Evolutionary conservation across 2,113 vertebrate species (phyloP), one percentile per base, ranked within the genome.

Genomic region (Neolamprologus cancellatus): DNA sequence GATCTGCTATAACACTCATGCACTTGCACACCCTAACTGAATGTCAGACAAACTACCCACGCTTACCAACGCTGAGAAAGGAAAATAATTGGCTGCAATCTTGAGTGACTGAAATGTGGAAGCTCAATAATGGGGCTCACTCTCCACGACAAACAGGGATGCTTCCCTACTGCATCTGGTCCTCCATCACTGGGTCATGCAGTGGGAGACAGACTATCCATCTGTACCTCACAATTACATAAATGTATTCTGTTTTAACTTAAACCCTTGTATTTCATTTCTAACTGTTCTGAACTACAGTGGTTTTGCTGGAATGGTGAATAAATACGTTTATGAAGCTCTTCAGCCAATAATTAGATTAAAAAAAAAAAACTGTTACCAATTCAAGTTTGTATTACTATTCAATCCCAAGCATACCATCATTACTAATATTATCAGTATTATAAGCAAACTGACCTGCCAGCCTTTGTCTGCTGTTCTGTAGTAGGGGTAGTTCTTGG

Each of bases 381-480:
- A 66, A 69, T 8, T 39, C 64, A 69, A 25, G n/a, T 69, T 20
- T 39, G 32, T 20, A 3, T 6, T 15, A 25, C 20, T 25, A 6
- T 15, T 25, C 39, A 44, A 71, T 71, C 39, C 0, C 39, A 44
- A 17, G 14, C 66, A 71, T 0, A 71, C 39, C 14, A 25, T 71
- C 15, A 52, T 12, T 34, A 61, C 17, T 2, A 61, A 9, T n/a
- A 61, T 61, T 32, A 64, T 64, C 30, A 8, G 36, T 6, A 54
- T 1, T 14, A 14, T 7, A 12, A 48, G n/a, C 12, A 23, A 34
- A 91, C 94, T 94, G 93, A 99, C 98, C 98, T 99, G 98, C 98
- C 98, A 99, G 96, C 98, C 98, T 95, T 99, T 99, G 95, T 99
- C 98, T 39, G 97, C 98, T 25, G 98, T 99, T 93, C 98, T 97